Base-by-base conservation (phyloP, 1,140 invertebrate genomes). In the Drosophila persimilis region DNA sequence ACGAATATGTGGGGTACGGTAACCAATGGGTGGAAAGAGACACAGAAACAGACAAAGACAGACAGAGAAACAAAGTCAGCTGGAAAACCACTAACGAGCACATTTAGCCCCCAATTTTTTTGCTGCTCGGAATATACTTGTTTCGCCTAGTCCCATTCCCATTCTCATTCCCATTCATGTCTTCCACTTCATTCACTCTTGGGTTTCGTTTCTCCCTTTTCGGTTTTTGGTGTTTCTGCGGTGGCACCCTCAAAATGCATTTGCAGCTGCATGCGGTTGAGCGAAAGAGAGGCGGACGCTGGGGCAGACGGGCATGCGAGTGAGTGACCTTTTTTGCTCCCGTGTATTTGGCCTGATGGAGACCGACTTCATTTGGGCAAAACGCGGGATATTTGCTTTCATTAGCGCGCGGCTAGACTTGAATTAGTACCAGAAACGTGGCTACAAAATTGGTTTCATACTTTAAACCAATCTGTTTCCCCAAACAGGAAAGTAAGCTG, bases 171-270 rank as follows among this genome's bases (percentile, higher is more conserved):
- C 47, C 80, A 80, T 83, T 83, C 72, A 80, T 67, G 52, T 63
- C 47, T 85, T 83, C 51, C 80, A 76, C 58, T 85, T 85, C 65
- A 80, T 83, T 66, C 61, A 80, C 75, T 63, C 58, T 45, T 58
- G 50, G 26, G 53, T 22, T 35, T 45, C 15, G 24, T 26, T 26
- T 26, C 24, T n/a, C 51, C 56, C 44, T 65, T 22, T 47, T 31
- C 39, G 45, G 51, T 45, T 62, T 70, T 75, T 55, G 31, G 55
- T 55, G 53, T 45, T 67, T 57, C 43, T 56, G 50, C 51, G 54
- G 73, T 43, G 26, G 61, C 69, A 69, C 56, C 78, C 77, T 83
- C 57, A 52, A 65, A 75, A 63, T 79, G 61, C 53, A 64, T 69
- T 50, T 73, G 20, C 54, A 58, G 63, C 56, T 67, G 62, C 61